Evolutionary conservation across 53 echinoderm and acorn worm species (phyloP).

Genomic region (Echinarachnius parma): DNA sequence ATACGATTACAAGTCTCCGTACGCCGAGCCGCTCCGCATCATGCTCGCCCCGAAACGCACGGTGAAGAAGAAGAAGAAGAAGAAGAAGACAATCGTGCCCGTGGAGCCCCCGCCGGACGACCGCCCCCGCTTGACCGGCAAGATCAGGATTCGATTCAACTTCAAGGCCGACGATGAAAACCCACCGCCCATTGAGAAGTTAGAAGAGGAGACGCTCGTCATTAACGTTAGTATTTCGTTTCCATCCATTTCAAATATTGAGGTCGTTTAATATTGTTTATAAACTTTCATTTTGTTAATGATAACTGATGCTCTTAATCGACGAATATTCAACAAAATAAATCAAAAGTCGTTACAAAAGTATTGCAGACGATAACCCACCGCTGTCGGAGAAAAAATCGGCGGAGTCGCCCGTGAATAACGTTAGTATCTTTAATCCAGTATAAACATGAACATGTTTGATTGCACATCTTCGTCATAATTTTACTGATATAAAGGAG

Average conservation of each 20-base stretch:
- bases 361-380: too few species aligned
- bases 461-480: too few species aligned
- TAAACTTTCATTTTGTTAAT: not conserved
- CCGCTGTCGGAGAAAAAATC: too few species aligned
- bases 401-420: too few species aligned
- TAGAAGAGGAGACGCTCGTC: not conserved
- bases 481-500: too few species aligned
- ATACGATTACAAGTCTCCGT: slow-evolving; percentile 76
- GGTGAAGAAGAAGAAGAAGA: slow-evolving; percentile 48
- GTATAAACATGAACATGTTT: too few species aligned
- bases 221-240: not conserved
- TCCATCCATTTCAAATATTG: not conserved
- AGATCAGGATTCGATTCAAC: slow-evolving; percentile 64
- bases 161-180: slow-evolving; percentile 11
- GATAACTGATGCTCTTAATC: too few species aligned
- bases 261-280: not conserved
- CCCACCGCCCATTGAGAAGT: not conserved
- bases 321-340: too few species aligned
- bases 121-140: slow-evolving; percentile 65
- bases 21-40: slow-evolving; percentile 85
- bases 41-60: slow-evolving; percentile 57
- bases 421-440: too few species aligned
- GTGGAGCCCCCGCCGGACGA: not conserved
- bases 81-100: not conserved
- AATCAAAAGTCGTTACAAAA: too few species aligned